These are phyloP conservation scores for Drosophila ezoana DNA, from an alignment of 2,888 invertebrate genomes.

Conservation along the genomic window DNA sequence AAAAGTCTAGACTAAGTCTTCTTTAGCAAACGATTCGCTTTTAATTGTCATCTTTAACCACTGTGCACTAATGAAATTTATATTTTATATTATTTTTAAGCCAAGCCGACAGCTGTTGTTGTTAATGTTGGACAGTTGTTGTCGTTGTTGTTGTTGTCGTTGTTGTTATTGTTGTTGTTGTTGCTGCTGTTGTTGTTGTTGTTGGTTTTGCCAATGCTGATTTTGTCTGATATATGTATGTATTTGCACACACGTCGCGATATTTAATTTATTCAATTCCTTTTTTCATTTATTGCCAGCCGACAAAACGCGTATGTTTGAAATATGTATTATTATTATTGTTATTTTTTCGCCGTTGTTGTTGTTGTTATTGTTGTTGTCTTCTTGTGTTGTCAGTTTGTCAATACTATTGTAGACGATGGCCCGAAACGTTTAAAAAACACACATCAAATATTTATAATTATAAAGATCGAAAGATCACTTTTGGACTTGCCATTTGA, in stretches of 20 bases:
- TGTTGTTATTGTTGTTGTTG: slow-evolving; percentile 29
- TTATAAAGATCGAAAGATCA: slow-evolving; percentile 42
- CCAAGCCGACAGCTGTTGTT: slow-evolving; percentile 43
- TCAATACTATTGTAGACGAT: slow-evolving; percentile 35
- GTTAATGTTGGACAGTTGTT: slow-evolving; percentile 19
- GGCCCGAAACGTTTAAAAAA: slow-evolving; percentile 48
- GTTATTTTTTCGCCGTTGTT: slow-evolving; percentile 27
- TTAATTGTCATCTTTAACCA: slow-evolving; percentile 29
- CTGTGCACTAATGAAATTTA: slow-evolving; percentile 63
- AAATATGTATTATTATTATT: slow-evolving; percentile 61
- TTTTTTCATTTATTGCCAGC: slow-evolving; percentile 46
- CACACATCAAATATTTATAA: slow-evolving; percentile 39
- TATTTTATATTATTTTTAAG: slow-evolving; percentile 32
- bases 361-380: slow-evolving; percentile 18
- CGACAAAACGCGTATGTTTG: slow-evolving; percentile 48
- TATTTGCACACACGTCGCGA: slow-evolving; percentile 62
- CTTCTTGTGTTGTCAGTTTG: slow-evolving; percentile 16
- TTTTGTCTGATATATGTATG: slow-evolving; percentile 55
- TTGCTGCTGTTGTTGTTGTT: slow-evolving; percentile 19
- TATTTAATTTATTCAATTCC: slow-evolving; percentile 74
- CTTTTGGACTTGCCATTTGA: slow-evolving; percentile 26
- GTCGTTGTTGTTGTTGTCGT: slow-evolving; percentile 27
- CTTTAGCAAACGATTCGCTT: background rate
- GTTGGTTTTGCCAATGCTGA: slow-evolving; percentile 50
- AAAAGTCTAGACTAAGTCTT: too few relatives aligned